Evolutionary conservation across 2,113 vertebrate genomes (phyloP), one percentile per base, ranked within the genome.

Genomic region (Lutjanus erythropterus): DNA sequence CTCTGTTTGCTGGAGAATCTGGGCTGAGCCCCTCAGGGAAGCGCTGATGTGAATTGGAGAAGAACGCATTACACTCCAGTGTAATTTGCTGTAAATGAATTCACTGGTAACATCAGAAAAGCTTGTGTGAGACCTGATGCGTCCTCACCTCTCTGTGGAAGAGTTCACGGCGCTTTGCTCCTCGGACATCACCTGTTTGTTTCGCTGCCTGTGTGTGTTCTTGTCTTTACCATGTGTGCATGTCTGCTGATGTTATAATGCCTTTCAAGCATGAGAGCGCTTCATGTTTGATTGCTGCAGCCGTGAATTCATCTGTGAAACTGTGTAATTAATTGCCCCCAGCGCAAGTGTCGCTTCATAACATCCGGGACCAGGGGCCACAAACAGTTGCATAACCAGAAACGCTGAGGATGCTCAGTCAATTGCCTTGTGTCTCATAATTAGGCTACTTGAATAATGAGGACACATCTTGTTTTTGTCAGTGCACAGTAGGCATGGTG

Each of bases 221-320:
- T n/a, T 41, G 65, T 68, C 7, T 78, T 39, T 59, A 39, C n/a
- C 14, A 16, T 23, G 55, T 11, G 41, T 70, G 37, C 29, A 25
- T 50, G 64, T 50, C 42, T 67, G 35, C 14, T 0, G 35, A 76
- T 64, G 67, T 73, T 73, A n/a, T 21, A 66, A 37, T 74, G 65
- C 49, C 19, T 75, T 70, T 90, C 74, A 73, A 65, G 81, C 80
- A 80, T 71, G 75, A 77, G 49, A 41, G 65, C 21, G 1, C 64
- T 61, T 86, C 60, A 1, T 86, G 67, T 89, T 81, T 73, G 71
- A 78, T 71, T 68, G 73, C 71, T 5, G 53, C 73, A 42, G 80
- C 60, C 8, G 53, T 75, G 67, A 90, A 89, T 87, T 86, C 86
- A 91, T 91, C 82, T 86, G 88, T 92, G 73, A 93, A 92, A 89